Percentiles rank a stretch among this genome's conserved stretches.
phyloP scores from a whole-genome alignment of 1,140 invertebrate species.

The Bathynomus jamesi region DNA sequence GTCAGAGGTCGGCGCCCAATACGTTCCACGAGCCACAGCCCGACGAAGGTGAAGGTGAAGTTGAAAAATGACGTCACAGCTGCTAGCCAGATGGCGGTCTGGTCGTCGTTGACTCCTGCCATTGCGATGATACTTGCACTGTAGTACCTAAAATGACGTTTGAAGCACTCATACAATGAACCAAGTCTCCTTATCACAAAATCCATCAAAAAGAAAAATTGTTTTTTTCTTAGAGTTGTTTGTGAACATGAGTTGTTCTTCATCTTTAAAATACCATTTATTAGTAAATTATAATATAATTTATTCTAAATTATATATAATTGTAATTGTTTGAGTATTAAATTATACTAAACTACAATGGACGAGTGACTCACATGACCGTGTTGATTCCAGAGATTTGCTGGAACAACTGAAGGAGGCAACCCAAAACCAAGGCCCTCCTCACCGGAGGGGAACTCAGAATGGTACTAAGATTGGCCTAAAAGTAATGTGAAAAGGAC shows the following conservation, averaged over 20 bases:
- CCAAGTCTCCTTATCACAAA: too few relatives aligned
- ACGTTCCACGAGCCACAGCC: constrained; percentile 53
- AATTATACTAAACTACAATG: too few relatives aligned
- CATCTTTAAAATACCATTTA: too few relatives aligned
- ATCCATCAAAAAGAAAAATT: too few relatives aligned
- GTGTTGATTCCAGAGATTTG: constrained; percentile 56
- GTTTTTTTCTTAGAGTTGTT: too few relatives aligned
- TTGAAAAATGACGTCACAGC: constrained; percentile 51
- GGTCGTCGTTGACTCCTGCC: constrained; percentile 51
- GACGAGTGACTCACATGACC: constrained; percentile 54
- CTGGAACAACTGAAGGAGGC: constrained; percentile 43
- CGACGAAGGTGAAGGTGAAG: constrained; percentile 53
- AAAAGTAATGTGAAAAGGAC: too few relatives aligned
- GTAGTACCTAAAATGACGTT: too few relatives aligned
- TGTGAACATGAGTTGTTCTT: too few relatives aligned
- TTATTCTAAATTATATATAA: too few relatives aligned
- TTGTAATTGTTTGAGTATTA: too few relatives aligned
- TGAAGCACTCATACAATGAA: too few relatives aligned
- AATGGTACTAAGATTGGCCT: neutral
- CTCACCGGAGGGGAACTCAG: constrained; percentile 4
- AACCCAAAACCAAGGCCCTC: constrained; percentile 53
- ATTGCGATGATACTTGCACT: constrained; percentile 55
- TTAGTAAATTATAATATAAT: too few relatives aligned
- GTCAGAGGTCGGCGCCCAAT: constrained; percentile 52
- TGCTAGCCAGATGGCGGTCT: constrained; percentile 55